Evolutionary conservation across 1,140 invertebrate genomes (phyloP).

Genomic region (Apis florea): DNA sequence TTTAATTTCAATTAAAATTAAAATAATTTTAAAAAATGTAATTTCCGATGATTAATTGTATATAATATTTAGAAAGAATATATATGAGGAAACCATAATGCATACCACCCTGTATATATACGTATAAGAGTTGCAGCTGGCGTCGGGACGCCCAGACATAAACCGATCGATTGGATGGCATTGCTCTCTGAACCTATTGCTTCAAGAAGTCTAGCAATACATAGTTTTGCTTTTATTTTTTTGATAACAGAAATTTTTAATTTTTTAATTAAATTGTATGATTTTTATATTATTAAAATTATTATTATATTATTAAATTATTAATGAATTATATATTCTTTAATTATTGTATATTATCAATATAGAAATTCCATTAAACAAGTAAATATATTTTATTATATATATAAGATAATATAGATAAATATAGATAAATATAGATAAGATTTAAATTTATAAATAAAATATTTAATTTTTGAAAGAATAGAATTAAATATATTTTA

Average conservation of each 20-base stretch:
- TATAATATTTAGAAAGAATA: neutral
- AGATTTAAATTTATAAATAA: neutral
- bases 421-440: neutral
- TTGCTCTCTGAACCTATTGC: conserved; percentile 46
- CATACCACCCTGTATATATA: conserved; percentile 17
- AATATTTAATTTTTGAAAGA: neutral
- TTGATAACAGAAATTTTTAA: neutral
- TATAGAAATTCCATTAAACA: neutral
- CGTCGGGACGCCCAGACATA: conserved; percentile 64
- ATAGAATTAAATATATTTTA: neutral
- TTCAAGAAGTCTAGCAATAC: conserved; percentile 28
- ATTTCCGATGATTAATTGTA: neutral
- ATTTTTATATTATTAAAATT: too few relatives aligned
- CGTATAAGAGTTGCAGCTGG: conserved; percentile 36
- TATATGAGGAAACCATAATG: neutral
- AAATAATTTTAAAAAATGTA: neutral
- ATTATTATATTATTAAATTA: too few relatives aligned
- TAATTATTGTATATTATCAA: neutral
- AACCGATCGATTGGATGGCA: conserved; percentile 63
- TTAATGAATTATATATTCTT: neutral
- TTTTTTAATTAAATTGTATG: neutral
- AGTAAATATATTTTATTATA: neutral
- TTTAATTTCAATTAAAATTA: too few relatives aligned
- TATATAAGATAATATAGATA: too few relatives aligned
- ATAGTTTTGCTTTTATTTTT: conserved; percentile 22